Evolutionary conservation across 2,113 vertebrate genomes (phyloP), one percentile per base, ranked within the genome.

Genomic region (Lutjanus erythropterus): DNA sequence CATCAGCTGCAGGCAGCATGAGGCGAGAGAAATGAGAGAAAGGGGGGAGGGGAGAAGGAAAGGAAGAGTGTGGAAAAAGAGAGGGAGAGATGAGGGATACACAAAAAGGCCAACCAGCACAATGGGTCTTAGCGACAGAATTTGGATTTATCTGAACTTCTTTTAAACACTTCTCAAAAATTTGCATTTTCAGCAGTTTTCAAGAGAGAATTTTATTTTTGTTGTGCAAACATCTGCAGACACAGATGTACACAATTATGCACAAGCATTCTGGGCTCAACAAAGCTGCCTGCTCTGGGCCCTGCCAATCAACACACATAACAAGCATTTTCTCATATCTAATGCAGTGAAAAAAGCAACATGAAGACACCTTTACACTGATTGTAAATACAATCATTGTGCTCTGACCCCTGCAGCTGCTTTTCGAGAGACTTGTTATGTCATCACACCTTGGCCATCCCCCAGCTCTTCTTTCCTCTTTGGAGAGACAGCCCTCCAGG

Each of bases 371-470:
- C 25, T 71, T 79, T 76, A 49, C 25, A 71, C 19, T 52, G 37
- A 81, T 73, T 39, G 52, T 49, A 74, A 88, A 79, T 53, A 67
- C 55, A 72, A 69, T 46, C 19, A 8, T 35, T 33, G 23, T 29
- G 5, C 41, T 56, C 78, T 60, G 64, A 65, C 67, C 81, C 59
- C 49, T 83, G 79, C 71, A 91, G 85, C 85, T 86, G 80, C 73
- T 88, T 87, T 81, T 87, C 91, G 85, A 42, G 42, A 90, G 80
- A 88, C 89, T 91, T 88, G 80, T 95, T 92, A 94, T 88, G 89
- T 94, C 94, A 94, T 84, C 90, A 81, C 75, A 71, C 56, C 68
- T 86, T 77, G 78, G 78, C 85, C 88, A 75, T 75, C 75, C 50
- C 53, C 81, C 49, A 68, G 80, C 66, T 85, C 88, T 85, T 84